Conservation (phyloP, 2,888 invertebrate species). For the Carpatolechia fugitivella region DNA sequence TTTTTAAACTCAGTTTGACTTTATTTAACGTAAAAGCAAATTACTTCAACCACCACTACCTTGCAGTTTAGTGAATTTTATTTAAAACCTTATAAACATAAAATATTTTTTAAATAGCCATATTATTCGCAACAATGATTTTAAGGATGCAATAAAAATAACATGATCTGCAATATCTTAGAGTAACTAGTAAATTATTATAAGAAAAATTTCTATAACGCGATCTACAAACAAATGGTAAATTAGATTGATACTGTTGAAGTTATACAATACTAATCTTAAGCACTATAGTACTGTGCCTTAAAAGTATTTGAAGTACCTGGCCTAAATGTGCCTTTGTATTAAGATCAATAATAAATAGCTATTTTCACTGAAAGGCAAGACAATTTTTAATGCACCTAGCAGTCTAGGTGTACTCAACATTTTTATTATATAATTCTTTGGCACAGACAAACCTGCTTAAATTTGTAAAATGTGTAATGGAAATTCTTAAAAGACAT, state of each 20-base stretch:
- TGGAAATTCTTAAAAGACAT: slow-evolving; percentile 16
- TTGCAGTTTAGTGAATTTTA: not conserved
- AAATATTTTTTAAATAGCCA: slow-evolving; percentile 55
- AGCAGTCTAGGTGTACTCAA: not conserved
- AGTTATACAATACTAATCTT: slow-evolving; percentile 29
- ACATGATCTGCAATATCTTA: slow-evolving; percentile 25
- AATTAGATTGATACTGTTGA: slow-evolving; percentile 9
- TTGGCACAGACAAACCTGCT: not conserved
- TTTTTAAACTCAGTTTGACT: too few relatives aligned
- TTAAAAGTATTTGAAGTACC: slow-evolving; percentile 36
- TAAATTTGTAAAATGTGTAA: not conserved
- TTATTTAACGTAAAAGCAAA: too few relatives aligned
- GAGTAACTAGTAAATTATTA: slow-evolving; percentile 4
- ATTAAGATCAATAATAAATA: slow-evolving; percentile 11
- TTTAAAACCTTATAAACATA: not conserved
- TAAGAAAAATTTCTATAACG: not conserved
- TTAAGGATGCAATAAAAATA: slow-evolving; percentile 22
- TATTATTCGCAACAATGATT: slow-evolving; percentile 49
- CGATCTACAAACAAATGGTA: not conserved
- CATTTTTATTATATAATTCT: not conserved
- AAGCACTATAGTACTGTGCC: slow-evolving; percentile 43
- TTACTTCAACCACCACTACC: too few relatives aligned
- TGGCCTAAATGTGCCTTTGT: slow-evolving; percentile 48
- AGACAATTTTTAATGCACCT: not conserved
- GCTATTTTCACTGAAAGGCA: not conserved